phyloP scores from a whole-genome alignment of 2,113 vertebrate species.

The Puffinus mauretanicus region DNA sequence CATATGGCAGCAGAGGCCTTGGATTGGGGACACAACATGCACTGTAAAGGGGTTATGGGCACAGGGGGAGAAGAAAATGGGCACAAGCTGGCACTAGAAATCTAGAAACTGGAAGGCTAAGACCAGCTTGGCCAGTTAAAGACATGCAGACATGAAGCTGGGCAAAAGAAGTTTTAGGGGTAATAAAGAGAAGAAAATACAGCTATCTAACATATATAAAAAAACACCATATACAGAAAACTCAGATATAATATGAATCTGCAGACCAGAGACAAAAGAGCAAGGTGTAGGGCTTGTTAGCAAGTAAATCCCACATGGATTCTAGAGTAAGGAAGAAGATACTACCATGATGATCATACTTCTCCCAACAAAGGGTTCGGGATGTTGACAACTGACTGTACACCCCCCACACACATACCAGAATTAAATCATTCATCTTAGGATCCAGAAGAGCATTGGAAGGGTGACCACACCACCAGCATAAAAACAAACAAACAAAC shows the following conservation, averaged over 20 bases:
- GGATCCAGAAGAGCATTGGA: background rate
- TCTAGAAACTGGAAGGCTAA: background rate
- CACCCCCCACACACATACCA: fast-evolving
- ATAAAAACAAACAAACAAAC: background rate
- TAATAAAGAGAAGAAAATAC: background rate
- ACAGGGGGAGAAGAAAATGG: background rate
- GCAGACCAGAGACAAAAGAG: background rate
- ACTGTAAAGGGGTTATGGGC: background rate
- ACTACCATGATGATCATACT: background rate
- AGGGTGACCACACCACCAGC: background rate
- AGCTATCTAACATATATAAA: background rate
- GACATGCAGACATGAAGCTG: background rate
- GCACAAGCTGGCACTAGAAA: background rate
- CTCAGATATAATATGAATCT: background rate
- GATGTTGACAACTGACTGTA: background rate
- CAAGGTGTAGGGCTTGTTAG: background rate
- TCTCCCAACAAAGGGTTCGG: background rate
- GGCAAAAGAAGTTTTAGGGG: background rate
- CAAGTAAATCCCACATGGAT: background rate
- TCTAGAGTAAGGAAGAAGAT: background rate
- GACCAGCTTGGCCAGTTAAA: background rate
- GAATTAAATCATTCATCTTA: background rate
- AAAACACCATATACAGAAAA: background rate
- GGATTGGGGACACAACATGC: background rate
- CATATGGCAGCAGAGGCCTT: background rate